Percentiles rank a stretch among this genome's conserved stretches.
phyloP scores from a whole-genome alignment of 2,797 vertebrate genomes.

The Bradypodion pumilum region DNA sequence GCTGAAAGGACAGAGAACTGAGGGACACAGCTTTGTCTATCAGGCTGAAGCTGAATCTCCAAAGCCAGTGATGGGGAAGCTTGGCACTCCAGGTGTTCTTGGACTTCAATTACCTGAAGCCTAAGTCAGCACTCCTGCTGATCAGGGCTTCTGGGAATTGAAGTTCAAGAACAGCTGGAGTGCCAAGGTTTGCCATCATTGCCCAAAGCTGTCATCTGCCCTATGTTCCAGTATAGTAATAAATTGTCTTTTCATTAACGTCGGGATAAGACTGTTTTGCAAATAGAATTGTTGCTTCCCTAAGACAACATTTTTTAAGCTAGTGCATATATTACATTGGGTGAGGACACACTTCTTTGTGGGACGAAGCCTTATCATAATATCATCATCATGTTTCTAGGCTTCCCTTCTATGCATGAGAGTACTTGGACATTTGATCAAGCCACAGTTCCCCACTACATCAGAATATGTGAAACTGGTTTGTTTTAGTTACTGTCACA shows the following conservation, averaged over 20 bases:
- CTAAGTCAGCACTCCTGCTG: too few species aligned
- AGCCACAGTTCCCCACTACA: background rate
- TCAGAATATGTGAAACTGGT: background rate
- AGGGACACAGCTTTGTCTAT: background rate
- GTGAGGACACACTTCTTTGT: background rate
- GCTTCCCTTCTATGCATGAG: background rate
- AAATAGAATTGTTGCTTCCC: background rate
- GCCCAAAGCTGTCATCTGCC: too few species aligned
- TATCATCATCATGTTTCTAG: background rate
- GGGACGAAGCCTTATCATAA: background rate
- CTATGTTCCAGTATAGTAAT: background rate
- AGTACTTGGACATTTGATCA: background rate
- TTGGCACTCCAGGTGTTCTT: too few species aligned
- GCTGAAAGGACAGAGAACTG: background rate
- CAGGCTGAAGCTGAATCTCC: background rate
- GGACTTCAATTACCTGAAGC: too few species aligned
- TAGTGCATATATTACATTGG: background rate
- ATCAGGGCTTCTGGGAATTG: too few species aligned
- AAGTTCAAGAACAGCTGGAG: too few species aligned
- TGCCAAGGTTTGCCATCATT: too few species aligned
- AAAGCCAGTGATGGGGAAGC: too few species aligned
- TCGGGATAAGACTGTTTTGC: background rate
- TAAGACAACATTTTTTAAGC: background rate
- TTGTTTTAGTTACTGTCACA: background rate
- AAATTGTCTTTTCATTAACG: background rate